These are phyloP conservation scores for Hapalemur alaotrensis DNA, from an alignment of 2,797 vertebrate genomes.

Conservation along the genomic window DNA sequence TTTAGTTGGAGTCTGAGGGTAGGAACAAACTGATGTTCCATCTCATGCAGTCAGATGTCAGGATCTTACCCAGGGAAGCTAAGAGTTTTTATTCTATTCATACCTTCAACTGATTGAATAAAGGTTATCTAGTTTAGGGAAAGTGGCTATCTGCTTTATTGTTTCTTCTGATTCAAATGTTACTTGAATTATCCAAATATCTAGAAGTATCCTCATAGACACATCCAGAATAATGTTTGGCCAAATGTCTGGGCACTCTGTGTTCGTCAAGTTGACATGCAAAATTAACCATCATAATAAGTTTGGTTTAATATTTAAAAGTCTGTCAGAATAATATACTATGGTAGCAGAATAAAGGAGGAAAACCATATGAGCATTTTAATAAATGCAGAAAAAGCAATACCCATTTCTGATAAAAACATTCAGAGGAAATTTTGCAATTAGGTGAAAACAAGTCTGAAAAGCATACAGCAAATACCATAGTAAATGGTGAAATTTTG, in stretches of 20 bases:
- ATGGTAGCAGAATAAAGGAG: background rate
- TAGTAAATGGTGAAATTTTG: background rate
- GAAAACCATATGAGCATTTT: background rate
- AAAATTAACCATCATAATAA: background rate
- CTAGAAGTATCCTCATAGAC: background rate
- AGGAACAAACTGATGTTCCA: background rate
- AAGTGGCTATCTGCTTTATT: background rate
- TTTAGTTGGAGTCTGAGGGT: background rate
- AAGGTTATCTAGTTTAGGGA: background rate
- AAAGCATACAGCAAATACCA: background rate
- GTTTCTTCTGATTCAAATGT: background rate
- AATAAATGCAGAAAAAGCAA: background rate
- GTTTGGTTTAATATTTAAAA: background rate
- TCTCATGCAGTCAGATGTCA: background rate
- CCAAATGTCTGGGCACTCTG: background rate
- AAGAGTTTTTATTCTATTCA: background rate
- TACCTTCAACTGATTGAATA: background rate
- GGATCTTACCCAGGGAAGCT: background rate
- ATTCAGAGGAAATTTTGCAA: background rate
- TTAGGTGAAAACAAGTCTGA: background rate
- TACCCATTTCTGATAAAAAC: background rate
- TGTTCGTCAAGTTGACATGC: background rate
- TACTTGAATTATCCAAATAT: background rate
- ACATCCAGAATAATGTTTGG: background rate
- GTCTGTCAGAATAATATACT: background rate